These are phyloP conservation scores for Spheniscus humboldti DNA, from an alignment of 2,797 vertebrate species.

Conservation along the genomic window DNA sequence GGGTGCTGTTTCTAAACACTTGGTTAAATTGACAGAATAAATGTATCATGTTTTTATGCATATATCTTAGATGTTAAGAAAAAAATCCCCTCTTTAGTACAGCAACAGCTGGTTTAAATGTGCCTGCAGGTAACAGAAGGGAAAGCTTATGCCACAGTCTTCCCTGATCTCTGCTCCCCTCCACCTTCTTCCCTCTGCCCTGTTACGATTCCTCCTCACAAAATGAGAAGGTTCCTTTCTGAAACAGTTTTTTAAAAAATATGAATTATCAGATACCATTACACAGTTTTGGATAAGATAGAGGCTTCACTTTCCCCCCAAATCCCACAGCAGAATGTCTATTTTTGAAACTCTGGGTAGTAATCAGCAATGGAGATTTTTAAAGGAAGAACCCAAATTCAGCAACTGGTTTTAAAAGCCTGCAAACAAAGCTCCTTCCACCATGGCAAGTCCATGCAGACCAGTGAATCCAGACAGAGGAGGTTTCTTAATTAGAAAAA, in stretches of 20 bases:
- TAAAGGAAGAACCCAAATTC: neutral
- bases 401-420: conserved; percentile 69
- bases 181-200: neutral
- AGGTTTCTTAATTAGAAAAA: conserved; percentile 22
- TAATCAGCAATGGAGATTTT: neutral
- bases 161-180: neutral
- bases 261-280: neutral
- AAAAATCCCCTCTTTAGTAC: neutral
- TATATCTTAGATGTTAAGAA: neutral
- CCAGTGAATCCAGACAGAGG: conserved; percentile 60
- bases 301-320: neutral
- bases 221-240: neutral
- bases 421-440: conserved; percentile 64
- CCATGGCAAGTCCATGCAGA: conserved; percentile 61
- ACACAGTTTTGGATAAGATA: neutral
- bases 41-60: neutral
- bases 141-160: neutral
- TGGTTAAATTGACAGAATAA: neutral
- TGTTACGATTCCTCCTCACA: neutral
- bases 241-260: neutral
- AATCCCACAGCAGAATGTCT: neutral
- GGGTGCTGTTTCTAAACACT: neutral
- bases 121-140: conserved; percentile 5
- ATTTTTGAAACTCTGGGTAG: neutral
- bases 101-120: conserved; percentile 2